Evolutionary conservation across 2,888 invertebrate genomes (phyloP).

Genomic region (Drosophila tripunctata): DNA sequence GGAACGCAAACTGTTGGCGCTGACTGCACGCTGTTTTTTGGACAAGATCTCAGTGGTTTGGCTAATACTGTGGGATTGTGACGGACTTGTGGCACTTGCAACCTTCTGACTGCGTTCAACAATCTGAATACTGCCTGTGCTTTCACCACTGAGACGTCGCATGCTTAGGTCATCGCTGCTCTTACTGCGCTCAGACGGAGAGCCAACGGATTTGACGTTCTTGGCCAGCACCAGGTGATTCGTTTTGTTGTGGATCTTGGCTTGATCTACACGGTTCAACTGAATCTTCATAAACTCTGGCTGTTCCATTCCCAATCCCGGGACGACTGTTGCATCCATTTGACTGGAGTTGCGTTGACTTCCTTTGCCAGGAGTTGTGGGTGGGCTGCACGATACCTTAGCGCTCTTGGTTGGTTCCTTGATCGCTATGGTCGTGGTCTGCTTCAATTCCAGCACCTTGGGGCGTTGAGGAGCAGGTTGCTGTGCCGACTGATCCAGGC

Average conservation of each 20-base stretch:
- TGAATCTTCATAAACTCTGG: slow-evolving; percentile 90
- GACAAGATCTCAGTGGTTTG: slow-evolving; percentile 54
- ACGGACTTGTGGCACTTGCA: slow-evolving; percentile 23
- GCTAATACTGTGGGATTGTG: slow-evolving; percentile 43
- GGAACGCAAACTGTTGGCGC: slow-evolving; percentile 57
- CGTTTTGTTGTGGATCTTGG: slow-evolving; percentile 85
- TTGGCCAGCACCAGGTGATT: slow-evolving; percentile 88
- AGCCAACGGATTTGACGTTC: slow-evolving; percentile 80
- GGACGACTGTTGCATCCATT: slow-evolving; percentile 37
- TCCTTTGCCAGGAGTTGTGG: slow-evolving; percentile 54
- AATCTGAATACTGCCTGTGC: slow-evolving; percentile 77
- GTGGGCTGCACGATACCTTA: slow-evolving; percentile 50
- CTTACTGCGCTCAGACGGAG: slow-evolving; percentile 60
- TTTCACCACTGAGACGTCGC: slow-evolving; percentile 84
- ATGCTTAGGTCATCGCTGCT: slow-evolving; percentile 78
- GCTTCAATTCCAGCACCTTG: slow-evolving; percentile 59
- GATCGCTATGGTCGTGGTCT: slow-evolving; percentile 40
- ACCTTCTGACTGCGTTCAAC: slow-evolving; percentile 72
- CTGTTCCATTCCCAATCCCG: slow-evolving; percentile 83
- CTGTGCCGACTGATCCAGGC: slow-evolving; percentile 9
- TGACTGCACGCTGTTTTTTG: slow-evolving; percentile 66
- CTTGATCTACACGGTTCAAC: slow-evolving; percentile 88
- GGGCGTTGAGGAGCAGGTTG: slow-evolving; percentile 55
- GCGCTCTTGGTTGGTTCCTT: slow-evolving; percentile 51
- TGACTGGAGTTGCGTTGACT: slow-evolving; percentile 71